Evolutionary conservation across 1,140 invertebrate genomes (phyloP), one percentile per base, ranked within the genome.

Genomic region (Diploscapter pachys): DNA sequence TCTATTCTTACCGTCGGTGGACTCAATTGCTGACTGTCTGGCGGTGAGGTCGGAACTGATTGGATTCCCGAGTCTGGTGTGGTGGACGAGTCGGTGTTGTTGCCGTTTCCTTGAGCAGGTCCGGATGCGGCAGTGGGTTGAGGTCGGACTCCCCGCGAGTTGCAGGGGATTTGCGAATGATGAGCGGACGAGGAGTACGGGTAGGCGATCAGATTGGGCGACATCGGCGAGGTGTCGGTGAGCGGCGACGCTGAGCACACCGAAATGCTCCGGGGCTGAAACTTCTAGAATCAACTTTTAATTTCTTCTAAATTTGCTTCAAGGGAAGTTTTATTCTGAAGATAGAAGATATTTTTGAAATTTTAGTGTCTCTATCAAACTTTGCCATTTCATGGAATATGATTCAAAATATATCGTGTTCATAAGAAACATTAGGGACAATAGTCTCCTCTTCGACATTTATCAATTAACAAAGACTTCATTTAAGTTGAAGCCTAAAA

Each of bases 11-110:
- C 74, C 51, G 68, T 75, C 4, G 74, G 74, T 5, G 74, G 74
- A 65, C 63, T 76, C 54, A 76, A 68, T 4, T 53, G 55, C 49
- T 77, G 61, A 9, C 61, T 50, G 56, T 72, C 75, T 50, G 74
- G 77, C 2, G 78, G 78, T 3, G 78, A 79, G 11, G 63, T 72
- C 6, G 71, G 75, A 64, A 79, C 70, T 11, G 71, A 75, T 54
- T 79, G 78, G 49, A 79, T 79, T 64, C 78, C 78, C 50, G 75
- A 77, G 61, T 79, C 78, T 8, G 78, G 78, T 4, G 78, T 79
- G 5, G 66, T 72, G 4, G 76, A 78, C 4, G 73, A 68, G 3
- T n/a, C 64, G 49, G 48, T 65, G 63, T 50, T 8, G 13, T 13
- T 6, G 63, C 31, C 9, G 13, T 50, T 13, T 13, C 63, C 63